Conservation (phyloP, 1,140 invertebrate genomes). For the Vanessa tameamea region DNA sequence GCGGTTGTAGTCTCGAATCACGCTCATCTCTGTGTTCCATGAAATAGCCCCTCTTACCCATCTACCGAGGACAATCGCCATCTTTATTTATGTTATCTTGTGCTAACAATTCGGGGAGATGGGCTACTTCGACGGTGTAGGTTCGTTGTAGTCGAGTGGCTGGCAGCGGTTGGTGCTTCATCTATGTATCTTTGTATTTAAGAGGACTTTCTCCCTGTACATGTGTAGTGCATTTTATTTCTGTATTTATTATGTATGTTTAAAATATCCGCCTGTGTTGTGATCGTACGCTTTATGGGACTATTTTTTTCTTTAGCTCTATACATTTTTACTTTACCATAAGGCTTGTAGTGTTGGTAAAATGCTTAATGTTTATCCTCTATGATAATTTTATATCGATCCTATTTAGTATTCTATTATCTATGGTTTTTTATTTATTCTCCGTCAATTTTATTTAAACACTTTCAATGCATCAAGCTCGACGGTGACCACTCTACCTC, state of each 20-base stretch:
- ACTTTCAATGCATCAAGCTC: background rate
- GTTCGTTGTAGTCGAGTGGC: constrained; percentile 58
- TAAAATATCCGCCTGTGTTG: constrained; percentile 57
- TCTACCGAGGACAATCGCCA: background rate
- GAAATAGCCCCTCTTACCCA: constrained; percentile 44
- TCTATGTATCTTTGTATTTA: constrained; percentile 65
- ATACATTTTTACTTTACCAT: constrained; percentile 6
- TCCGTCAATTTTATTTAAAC: background rate
- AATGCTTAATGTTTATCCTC: constrained; percentile 8
- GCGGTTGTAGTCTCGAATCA: constrained; percentile 65
- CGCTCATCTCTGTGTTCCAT: constrained; percentile 63
- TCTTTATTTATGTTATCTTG: background rate
- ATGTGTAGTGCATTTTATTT: constrained; percentile 68
- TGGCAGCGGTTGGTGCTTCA: constrained; percentile 78
- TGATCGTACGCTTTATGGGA: constrained; percentile 62
- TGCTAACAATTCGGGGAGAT: constrained; percentile 35
- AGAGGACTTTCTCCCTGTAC: constrained; percentile 53
- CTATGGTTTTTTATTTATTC: constrained; percentile 1
- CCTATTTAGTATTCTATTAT: background rate
- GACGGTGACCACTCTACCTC: background rate
- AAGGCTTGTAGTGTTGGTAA: constrained; percentile 16
- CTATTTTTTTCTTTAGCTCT: constrained; percentile 8
- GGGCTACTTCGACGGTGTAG: constrained; percentile 64
- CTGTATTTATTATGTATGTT: constrained; percentile 64
- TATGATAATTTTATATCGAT: background rate